Percentiles rank a stretch among this genome's conserved stretches.
phyloP scores from a whole-genome alignment of 2,797 vertebrate genomes.

The Percopsis omiscomaycus region DNA sequence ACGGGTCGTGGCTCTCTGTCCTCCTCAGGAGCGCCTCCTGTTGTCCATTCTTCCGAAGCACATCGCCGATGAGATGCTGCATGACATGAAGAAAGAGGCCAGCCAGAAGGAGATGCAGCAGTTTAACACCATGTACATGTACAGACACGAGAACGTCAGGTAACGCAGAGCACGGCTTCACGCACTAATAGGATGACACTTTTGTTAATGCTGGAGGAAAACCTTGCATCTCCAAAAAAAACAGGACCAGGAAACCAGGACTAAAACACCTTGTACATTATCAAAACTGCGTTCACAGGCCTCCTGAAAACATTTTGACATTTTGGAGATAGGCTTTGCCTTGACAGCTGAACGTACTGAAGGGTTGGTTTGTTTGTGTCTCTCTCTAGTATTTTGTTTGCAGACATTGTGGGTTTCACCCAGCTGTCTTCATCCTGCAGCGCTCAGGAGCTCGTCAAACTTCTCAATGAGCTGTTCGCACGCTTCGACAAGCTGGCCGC shows the following conservation, averaged over 20 bases:
- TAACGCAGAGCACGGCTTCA: constrained; percentile 42
- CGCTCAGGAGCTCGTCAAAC: constrained; percentile 92
- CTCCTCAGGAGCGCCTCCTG: constrained; percentile 87
- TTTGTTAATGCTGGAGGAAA: background rate
- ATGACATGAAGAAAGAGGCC: constrained; percentile 96
- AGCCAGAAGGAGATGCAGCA: constrained; percentile 95
- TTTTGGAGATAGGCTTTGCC: too few species aligned
- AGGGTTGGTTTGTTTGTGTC: constrained; percentile 4
- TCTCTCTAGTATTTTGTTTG: constrained; percentile 88
- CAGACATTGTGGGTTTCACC: constrained; percentile 95
- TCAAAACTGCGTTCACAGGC: too few species aligned
- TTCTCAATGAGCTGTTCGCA: constrained; percentile 93
- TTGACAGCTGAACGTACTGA: too few species aligned
- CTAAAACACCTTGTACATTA: background rate
- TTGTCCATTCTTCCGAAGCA: constrained; percentile 96
- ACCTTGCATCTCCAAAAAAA: background rate
- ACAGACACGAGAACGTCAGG: constrained; percentile 96
- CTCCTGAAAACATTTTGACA: too few species aligned
- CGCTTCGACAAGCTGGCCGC: constrained; percentile 94
- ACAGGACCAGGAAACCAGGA: background rate
- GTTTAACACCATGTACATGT: constrained; percentile 99
- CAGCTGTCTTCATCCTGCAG: constrained; percentile 92
- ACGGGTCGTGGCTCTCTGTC: background rate
- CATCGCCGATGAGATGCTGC: constrained; percentile 95
- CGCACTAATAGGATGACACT: background rate